Conservation (phyloP, 2,113 vertebrate species). For the Melanerpes aurifrons region DNA sequence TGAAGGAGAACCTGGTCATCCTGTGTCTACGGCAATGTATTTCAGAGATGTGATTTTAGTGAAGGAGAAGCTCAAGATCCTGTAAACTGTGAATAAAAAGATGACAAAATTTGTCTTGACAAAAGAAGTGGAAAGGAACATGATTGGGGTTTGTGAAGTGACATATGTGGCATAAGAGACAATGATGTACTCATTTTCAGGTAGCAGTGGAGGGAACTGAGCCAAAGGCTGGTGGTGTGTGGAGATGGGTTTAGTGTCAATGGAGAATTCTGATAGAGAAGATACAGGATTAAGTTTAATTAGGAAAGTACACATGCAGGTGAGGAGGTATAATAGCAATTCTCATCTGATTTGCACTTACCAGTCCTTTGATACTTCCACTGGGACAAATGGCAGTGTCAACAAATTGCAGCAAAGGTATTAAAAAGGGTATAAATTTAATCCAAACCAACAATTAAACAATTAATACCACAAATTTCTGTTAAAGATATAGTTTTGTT, state of each 20-base stretch:
- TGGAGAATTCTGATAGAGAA: not conserved
- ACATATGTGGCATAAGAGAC: not conserved
- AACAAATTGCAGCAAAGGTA: not conserved
- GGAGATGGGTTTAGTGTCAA: not conserved
- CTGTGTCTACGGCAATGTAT: not conserved
- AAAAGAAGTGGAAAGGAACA: not conserved
- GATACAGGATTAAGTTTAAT: not conserved
- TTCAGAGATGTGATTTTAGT: not conserved
- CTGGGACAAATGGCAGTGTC: not conserved
- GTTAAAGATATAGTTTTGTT: slow-evolving; percentile 6
- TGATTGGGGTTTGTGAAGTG: not conserved
- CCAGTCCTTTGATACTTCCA: not conserved
- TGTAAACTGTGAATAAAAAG: not conserved
- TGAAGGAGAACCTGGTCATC: not conserved
- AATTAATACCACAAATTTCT: not conserved
- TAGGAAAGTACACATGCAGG: not conserved
- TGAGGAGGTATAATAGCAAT: not conserved
- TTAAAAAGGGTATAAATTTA: not conserved
- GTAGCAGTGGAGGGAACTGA: not conserved
- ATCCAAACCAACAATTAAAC: not conserved
- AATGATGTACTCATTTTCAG: not conserved
- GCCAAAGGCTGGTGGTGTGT: not conserved
- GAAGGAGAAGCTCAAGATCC: not conserved
- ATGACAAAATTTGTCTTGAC: not conserved
- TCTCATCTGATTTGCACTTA: not conserved